phyloP scores from a whole-genome alignment of 2,888 invertebrate genomes.

The Cerceris ruficornis region DNA sequence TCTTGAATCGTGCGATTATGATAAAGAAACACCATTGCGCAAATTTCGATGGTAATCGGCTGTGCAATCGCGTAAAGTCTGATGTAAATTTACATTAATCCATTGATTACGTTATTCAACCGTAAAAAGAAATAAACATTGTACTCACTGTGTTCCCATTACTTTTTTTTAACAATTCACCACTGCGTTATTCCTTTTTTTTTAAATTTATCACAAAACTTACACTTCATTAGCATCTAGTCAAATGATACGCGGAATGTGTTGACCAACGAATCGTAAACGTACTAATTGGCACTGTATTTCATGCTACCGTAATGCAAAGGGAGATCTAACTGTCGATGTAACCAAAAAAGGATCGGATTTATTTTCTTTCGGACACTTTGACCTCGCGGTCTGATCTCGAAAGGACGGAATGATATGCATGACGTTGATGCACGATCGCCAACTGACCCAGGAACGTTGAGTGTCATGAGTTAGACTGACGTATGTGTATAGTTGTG shows the following conservation, averaged over 20 bases:
- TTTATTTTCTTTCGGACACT: constrained; percentile 12
- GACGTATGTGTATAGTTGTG: constrained; percentile 11
- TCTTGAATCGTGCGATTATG: neutral
- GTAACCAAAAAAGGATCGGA: constrained; percentile 10
- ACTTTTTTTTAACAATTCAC: neutral
- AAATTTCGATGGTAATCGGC: neutral
- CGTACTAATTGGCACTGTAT: neutral
- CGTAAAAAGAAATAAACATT: neutral
- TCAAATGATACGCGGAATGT: neutral
- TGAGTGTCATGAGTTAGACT: constrained; percentile 59
- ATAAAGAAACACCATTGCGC: constrained; percentile 4
- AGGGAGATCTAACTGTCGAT: neutral
- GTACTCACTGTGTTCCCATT: neutral
- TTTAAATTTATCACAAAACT: too few species aligned
- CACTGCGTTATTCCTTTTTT: neutral
- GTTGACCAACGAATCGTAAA: neutral
- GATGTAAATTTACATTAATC: neutral
- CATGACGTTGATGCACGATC: constrained; percentile 62
- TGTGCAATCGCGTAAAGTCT: neutral
- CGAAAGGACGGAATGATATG: constrained; percentile 21
- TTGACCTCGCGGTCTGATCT: constrained; percentile 9
- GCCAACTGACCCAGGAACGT: constrained; percentile 61
- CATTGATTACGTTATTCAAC: neutral
- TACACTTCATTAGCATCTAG: too few species aligned
- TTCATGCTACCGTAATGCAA: neutral